Evolutionary conservation across 2,888 invertebrate species (phyloP).

Genomic region (Erynnis tages): DNA sequence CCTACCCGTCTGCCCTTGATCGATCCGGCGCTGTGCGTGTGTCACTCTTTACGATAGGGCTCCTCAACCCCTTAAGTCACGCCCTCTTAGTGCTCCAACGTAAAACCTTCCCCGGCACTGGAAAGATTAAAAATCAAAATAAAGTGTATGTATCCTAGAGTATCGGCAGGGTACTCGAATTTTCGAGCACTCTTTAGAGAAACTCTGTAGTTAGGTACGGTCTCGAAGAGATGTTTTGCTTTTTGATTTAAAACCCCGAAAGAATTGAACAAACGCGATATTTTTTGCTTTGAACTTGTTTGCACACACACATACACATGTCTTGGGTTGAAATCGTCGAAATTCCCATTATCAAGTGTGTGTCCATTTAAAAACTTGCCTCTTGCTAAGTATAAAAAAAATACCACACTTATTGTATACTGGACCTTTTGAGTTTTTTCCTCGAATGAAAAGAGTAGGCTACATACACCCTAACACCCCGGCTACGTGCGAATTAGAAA

Average conservation of each 20-base stretch:
- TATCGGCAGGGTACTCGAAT: neutral
- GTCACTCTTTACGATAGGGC: constrained; percentile 49
- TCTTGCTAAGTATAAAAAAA: too few species aligned
- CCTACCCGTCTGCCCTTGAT: constrained; percentile 64
- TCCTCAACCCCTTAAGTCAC: constrained; percentile 32
- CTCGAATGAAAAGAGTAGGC: too few species aligned
- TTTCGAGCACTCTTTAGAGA: neutral
- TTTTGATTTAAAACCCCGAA: neutral
- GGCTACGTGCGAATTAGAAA: too few species aligned
- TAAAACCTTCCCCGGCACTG: constrained; percentile 8
- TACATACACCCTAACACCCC: too few species aligned
- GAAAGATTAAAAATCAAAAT: constrained; percentile 8
- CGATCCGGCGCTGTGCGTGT: constrained; percentile 60
- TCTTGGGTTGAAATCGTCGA: too few species aligned
- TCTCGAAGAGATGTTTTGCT: neutral
- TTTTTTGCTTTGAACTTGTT: too few species aligned
- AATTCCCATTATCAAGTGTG: too few species aligned
- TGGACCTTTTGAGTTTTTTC: too few species aligned
- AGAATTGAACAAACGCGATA: neutral
- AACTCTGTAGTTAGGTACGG: neutral
- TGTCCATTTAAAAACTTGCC: too few species aligned
- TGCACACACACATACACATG: too few species aligned
- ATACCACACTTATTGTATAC: too few species aligned
- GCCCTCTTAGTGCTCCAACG: constrained; percentile 23
- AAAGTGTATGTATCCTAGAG: neutral